Conservation (phyloP, 2,797 vertebrate genomes). For the Microcaecilia unicolor region DNA sequence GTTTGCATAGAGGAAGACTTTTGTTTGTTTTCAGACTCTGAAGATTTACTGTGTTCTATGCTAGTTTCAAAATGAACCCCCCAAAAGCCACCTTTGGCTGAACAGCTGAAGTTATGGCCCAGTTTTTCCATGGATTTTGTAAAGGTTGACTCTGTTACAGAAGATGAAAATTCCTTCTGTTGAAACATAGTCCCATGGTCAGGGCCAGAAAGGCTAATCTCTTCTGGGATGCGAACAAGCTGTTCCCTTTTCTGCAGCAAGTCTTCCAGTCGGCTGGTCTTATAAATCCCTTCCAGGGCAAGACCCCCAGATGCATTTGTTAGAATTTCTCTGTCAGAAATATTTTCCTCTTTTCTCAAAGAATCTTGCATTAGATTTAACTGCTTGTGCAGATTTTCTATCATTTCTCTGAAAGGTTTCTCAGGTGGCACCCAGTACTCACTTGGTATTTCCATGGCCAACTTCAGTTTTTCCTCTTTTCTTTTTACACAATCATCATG, state of each 20-base stretch:
- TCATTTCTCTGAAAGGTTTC: not conserved
- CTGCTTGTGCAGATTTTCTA: constrained; percentile 1
- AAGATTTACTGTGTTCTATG: not conserved
- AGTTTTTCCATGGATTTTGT: constrained; percentile 23
- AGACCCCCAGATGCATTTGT: constrained; percentile 33
- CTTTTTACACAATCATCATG: not conserved
- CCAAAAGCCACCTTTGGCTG: not conserved
- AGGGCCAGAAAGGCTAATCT: constrained; percentile 14
- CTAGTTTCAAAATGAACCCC: not conserved
- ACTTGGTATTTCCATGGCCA: constrained; percentile 13
- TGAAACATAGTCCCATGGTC: constrained; percentile 10
- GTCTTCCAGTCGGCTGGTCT: not conserved
- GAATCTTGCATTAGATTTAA: not conserved
- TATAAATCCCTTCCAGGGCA: constrained; percentile 43
- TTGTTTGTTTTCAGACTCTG: rapidly evolving
- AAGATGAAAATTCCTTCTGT: constrained; percentile 38
- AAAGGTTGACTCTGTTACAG: constrained; percentile 26
- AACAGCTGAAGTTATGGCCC: constrained; percentile 17
- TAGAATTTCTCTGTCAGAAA: constrained; percentile 24
- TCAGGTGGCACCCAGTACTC: not conserved
- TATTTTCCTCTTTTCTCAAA: not conserved
- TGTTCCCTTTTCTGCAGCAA: constrained; percentile 29
- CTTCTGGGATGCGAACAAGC: constrained; percentile 22
- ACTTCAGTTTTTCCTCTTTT: constrained; percentile 16
- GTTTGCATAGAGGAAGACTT: not conserved